Evolutionary conservation across 1,140 invertebrate genomes (phyloP).

Genomic region (Oryzaephilus surinamensis): DNA sequence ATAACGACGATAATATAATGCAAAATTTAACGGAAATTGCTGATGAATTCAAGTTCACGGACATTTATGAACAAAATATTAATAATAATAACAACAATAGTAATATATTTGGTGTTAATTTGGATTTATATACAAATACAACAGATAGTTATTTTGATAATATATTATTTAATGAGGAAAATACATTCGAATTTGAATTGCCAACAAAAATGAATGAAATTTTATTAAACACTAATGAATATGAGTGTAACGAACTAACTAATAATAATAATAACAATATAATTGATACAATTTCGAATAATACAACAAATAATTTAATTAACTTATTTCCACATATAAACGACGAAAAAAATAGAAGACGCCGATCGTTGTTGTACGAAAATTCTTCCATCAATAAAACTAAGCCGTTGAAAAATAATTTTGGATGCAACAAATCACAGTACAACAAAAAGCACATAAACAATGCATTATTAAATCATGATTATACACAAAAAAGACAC

Average conservation of each 20-base stretch:
- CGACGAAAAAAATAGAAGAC: constrained; percentile 30
- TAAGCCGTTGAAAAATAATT: constrained; percentile 7
- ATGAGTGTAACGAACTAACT: not conserved
- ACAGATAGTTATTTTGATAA: constrained; percentile 8
- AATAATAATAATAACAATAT: constrained; percentile 10
- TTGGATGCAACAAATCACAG: constrained; percentile 1
- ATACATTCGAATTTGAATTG: constrained; percentile 11
- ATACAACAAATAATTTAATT: constrained; percentile 18
- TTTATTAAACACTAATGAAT: constrained; percentile 7
- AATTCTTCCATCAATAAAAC: constrained; percentile 13
- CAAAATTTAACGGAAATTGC: constrained; percentile 3
- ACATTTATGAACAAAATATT: constrained; percentile 1
- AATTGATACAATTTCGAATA: constrained; percentile 3
- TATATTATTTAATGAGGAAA: constrained; percentile 5
- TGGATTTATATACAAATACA: constrained; percentile 18
- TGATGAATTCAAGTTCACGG: constrained; percentile 8
- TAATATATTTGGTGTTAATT: constrained; percentile 22
- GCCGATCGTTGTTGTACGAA: constrained; percentile 31
- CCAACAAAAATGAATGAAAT: constrained; percentile 14
- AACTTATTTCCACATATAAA: constrained; percentile 33
- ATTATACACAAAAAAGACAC: constrained; percentile 26
- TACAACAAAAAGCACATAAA: constrained; percentile 15
- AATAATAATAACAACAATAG: not conserved
- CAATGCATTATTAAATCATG: constrained; percentile 19
- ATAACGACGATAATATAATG: constrained; percentile 4